Percentiles rank a stretch among this genome's conserved stretches.
Evolutionary conservation across 2,113 vertebrate species (phyloP).

Genomic region (Oriolus oriolus): DNA sequence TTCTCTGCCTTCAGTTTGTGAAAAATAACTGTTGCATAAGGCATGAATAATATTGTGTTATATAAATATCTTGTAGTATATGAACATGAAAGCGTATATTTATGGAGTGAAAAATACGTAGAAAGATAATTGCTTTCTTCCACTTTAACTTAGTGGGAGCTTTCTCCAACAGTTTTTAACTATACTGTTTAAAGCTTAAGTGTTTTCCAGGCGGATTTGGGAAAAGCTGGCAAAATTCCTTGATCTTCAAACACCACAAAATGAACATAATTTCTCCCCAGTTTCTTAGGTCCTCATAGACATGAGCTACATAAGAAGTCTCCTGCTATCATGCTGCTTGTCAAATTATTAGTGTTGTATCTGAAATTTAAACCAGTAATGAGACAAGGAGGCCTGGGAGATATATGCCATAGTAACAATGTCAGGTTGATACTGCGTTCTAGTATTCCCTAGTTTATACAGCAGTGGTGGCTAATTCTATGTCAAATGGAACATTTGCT

Average conservation of each 20-base stretch:
- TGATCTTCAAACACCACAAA: background rate
- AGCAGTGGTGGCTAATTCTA: background rate
- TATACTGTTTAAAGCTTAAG: background rate
- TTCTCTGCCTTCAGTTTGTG: background rate
- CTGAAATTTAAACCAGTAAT: background rate
- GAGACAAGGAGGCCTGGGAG: background rate
- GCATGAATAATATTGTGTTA: background rate
- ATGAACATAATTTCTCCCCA: background rate
- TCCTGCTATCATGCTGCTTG: background rate
- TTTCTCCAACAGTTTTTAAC: background rate
- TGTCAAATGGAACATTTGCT: background rate
- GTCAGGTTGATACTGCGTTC: background rate
- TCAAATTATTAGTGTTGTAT: background rate
- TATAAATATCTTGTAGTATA: constrained; percentile 18
- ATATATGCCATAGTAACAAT: background rate
- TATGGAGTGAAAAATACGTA: background rate
- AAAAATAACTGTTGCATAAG: constrained; percentile 27
- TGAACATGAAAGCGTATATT: background rate
- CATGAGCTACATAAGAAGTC: background rate
- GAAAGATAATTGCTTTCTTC: background rate
- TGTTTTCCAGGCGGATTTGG: background rate
- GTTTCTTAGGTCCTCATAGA: background rate
- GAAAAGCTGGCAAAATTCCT: background rate
- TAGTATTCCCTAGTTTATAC: background rate
- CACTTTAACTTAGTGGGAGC: background rate